These are phyloP conservation scores for Protodeltote pygarga DNA, from an alignment of 2,888 invertebrate genomes.

Conservation along the genomic window DNA sequence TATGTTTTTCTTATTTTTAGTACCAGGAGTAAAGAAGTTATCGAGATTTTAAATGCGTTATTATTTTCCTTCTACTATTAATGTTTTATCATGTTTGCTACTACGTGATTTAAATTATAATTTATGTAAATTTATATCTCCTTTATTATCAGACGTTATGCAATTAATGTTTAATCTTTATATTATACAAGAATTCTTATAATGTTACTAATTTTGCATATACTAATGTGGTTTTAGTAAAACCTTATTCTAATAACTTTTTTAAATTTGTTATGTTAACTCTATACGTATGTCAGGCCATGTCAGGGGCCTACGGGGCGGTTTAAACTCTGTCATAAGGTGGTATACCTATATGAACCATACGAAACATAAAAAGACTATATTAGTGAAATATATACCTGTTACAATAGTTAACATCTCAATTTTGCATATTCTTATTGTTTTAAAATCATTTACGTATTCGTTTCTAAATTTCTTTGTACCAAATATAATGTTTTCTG, in stretches of 20 bases:
- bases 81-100: conserved; percentile 28
- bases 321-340: too few relatives aligned
- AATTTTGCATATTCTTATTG: too few relatives aligned
- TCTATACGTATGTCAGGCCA: too few relatives aligned
- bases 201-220: conserved; percentile 8
- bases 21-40: neutral
- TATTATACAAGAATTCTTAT: conserved; percentile 14
- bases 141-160: conserved; percentile 28
- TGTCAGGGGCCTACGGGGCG: too few relatives aligned
- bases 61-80: conserved; percentile 28
- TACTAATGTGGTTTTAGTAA: conserved; percentile 2
- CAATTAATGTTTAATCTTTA: conserved; percentile 31
- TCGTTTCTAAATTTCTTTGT: too few relatives aligned
- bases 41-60: conserved; percentile 11
- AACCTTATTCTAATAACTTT: neutral
- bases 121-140: conserved; percentile 40
- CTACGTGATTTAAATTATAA: conserved; percentile 35
- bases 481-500: too few relatives aligned
- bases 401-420: too few relatives aligned
- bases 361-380: too few relatives aligned
- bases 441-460: too few relatives aligned
- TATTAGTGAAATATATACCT: too few relatives aligned
- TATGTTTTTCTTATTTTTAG: neutral
- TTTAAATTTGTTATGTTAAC: neutral
- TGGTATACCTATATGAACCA: too few relatives aligned